Evolutionary conservation across 92 coral and sea anemone genomes (phyloP).

Genomic region (Actinernus sp.): DNA sequence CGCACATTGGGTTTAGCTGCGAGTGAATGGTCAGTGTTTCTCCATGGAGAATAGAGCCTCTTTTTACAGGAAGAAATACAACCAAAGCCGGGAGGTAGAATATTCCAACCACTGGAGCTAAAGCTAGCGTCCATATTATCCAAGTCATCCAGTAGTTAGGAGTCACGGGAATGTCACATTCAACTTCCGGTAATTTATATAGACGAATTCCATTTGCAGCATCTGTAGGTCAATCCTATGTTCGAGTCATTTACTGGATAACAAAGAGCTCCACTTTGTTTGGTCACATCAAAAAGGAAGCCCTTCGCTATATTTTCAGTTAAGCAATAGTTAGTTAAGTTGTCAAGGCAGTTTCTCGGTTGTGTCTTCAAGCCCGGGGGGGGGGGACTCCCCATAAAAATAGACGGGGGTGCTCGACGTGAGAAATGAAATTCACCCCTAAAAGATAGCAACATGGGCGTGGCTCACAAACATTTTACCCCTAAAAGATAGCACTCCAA

Average conservation of each 20-base stretch:
- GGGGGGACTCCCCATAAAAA: too few species aligned
- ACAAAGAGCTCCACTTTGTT: conserved; percentile 8
- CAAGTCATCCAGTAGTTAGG: not conserved
- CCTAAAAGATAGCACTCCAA: too few species aligned
- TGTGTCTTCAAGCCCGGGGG: too few species aligned
- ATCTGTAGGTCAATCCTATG: conserved; percentile 6
- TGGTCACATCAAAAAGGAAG: conserved; percentile 3
- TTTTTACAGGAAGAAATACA: not conserved
- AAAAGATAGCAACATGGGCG: too few species aligned
- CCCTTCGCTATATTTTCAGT: conserved; percentile 10
- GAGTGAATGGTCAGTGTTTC: not conserved
- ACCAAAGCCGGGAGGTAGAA: conserved; percentile 9
- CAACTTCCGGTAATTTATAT: not conserved
- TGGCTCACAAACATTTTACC: too few species aligned
- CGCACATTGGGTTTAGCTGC: not conserved
- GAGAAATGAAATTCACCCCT: too few species aligned
- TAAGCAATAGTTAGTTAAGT: not conserved
- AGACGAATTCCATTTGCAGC: conserved; percentile 3
- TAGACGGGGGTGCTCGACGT: too few species aligned
- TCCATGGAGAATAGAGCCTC: too few species aligned
- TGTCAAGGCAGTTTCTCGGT: not conserved
- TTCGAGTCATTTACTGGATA: not conserved
- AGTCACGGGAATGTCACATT: conserved; percentile 18
- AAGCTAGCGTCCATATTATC: not conserved
- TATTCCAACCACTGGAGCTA: not conserved